These are phyloP conservation scores for zebrafish (Danio rerio) DNA, from an alignment of 2,113 vertebrate species.

Conservation along the genomic window GRCz12tu NC_133182.1:41884501-41885000, in stretches of 20 bases:
- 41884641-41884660: neutral
- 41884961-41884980: neutral
- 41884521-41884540: no score
- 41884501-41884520: no score
- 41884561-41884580: no score
- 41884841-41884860: neutral
- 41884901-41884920: slow-evolving; percentile 36
- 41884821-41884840: neutral
- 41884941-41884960: slow-evolving; percentile 7
- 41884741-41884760: neutral
- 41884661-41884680: neutral
- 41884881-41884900: slow-evolving; percentile 18
- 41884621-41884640: neutral
- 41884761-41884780: neutral
- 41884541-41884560: no score
- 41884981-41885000: neutral
- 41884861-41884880: slow-evolving; percentile 32
- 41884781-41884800: neutral
- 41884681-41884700: neutral
- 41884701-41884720: neutral
- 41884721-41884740: neutral
- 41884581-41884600: no score
- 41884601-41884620: neutral
- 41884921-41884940: neutral
- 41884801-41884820: slow-evolving; percentile 44